Conservation (phyloP, 2,797 vertebrate species). For the Taenioides sp. region DNA sequence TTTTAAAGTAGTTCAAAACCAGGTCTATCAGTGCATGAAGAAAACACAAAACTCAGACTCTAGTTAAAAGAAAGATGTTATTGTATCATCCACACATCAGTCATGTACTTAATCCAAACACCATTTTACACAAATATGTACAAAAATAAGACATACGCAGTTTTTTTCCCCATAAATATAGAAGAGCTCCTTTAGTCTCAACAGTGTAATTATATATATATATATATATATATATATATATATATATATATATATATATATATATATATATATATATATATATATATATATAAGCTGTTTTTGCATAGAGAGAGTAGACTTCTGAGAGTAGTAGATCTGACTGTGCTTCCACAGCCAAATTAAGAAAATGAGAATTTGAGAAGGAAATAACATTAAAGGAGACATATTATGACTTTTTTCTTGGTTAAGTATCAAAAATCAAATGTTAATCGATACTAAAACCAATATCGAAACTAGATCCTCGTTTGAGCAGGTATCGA, state of each 20-base stretch:
- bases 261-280: too few species aligned
- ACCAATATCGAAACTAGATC: too few species aligned
- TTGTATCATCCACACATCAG: slow-evolving; percentile 53
- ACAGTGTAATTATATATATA: slow-evolving; percentile 57
- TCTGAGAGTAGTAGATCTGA: background rate
- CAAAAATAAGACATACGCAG: slow-evolving; percentile 84
- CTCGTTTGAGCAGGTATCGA: too few species aligned
- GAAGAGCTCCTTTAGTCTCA: slow-evolving; percentile 87
- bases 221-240: too few species aligned
- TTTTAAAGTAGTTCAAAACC: background rate
- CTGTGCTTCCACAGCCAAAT: slow-evolving; percentile 59
- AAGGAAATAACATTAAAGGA: background rate
- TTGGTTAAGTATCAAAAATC: background rate
- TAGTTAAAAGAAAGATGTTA: slow-evolving; percentile 33
- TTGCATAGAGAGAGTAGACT: slow-evolving; percentile 86
- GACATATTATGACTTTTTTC: background rate
- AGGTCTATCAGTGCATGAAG: background rate
- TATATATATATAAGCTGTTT: slow-evolving; percentile 21
- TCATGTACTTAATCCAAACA: slow-evolving; percentile 48
- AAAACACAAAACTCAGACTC: slow-evolving; percentile 13
- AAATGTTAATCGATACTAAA: too few species aligned
- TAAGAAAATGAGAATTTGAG: background rate
- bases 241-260: too few species aligned
- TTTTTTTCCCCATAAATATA: slow-evolving; percentile 89
- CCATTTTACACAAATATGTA: slow-evolving; percentile 73